Evolutionary conservation across 2,797 vertebrate genomes (phyloP).

Genomic region (Microtus obscurus): DNA sequence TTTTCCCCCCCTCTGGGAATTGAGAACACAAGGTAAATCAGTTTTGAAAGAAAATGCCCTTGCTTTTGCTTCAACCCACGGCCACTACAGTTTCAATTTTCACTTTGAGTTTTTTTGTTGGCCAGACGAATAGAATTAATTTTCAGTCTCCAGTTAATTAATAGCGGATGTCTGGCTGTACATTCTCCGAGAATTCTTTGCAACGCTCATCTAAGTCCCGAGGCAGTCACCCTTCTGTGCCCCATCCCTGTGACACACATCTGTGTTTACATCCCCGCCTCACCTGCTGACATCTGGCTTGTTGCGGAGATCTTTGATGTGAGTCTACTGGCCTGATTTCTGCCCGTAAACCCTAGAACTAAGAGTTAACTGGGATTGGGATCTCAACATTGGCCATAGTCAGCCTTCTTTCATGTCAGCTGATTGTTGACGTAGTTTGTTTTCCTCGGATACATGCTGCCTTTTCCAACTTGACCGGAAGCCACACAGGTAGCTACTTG

Average conservation of each 20-base stretch:
- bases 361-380: not conserved
- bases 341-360: not conserved
- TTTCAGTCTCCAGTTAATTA: not conserved
- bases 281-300: not conserved
- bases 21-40: not conserved
- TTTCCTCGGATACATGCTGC: not conserved
- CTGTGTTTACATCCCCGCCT: not conserved
- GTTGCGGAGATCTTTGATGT: conserved; percentile 31
- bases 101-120: not conserved
- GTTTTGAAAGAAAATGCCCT: conserved; percentile 39
- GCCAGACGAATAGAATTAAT: not conserved
- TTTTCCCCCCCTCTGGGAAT: not conserved
- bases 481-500: not conserved
- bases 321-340: conserved; percentile 29
- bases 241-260: not conserved
- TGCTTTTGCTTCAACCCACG: conserved; percentile 9
- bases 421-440: conserved; percentile 19
- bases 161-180: not conserved
- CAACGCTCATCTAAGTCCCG: not conserved
- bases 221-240: not conserved
- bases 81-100: conserved; percentile 21
- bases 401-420: not conserved
- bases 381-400: not conserved
- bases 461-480: conserved; percentile 22
- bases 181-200: not conserved